Evolutionary conservation across 2,888 invertebrate genomes (phyloP).

Genomic region (Monoplex corrugatus): DNA sequence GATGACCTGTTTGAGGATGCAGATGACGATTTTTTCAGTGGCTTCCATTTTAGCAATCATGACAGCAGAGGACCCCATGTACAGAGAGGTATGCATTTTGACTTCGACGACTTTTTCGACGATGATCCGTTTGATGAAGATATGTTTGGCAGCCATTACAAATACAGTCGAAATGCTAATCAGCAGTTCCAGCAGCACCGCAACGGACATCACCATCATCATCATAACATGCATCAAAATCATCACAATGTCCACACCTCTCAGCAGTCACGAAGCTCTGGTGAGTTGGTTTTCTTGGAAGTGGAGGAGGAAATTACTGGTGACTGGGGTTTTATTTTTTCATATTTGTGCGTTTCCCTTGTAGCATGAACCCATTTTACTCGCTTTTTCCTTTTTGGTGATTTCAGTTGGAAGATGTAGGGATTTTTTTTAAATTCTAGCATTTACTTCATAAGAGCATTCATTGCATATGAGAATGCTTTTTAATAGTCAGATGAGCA

Average conservation of each 20-base stretch:
- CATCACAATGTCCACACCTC: slow-evolving; percentile 37
- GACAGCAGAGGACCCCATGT: background rate
- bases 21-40: slow-evolving; percentile 64
- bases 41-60: background rate
- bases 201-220: slow-evolving; percentile 15
- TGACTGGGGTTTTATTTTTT: slow-evolving; percentile 1
- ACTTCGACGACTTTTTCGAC: slow-evolving; percentile 52
- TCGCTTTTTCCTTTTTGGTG: background rate
- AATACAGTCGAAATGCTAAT: slow-evolving; percentile 29
- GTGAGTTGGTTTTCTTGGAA: slow-evolving; percentile 43
- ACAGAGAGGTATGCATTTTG: slow-evolving; percentile 38
- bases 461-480: too few relatives aligned
- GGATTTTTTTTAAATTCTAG: too few relatives aligned
- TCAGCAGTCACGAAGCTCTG: slow-evolving; percentile 12
- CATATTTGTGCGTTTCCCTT: background rate
- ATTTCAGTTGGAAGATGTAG: too few relatives aligned
- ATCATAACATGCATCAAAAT: background rate
- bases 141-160: slow-evolving; percentile 32
- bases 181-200: slow-evolving; percentile 8
- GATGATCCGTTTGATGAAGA: slow-evolving; percentile 46
- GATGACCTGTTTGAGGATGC: slow-evolving; percentile 79
- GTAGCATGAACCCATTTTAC: background rate
- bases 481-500: too few relatives aligned
- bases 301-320: slow-evolving; percentile 11
- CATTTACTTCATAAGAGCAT: too few relatives aligned